Conservation (phyloP, 2,113 vertebrate species). For the Numida meleagris region DNA sequence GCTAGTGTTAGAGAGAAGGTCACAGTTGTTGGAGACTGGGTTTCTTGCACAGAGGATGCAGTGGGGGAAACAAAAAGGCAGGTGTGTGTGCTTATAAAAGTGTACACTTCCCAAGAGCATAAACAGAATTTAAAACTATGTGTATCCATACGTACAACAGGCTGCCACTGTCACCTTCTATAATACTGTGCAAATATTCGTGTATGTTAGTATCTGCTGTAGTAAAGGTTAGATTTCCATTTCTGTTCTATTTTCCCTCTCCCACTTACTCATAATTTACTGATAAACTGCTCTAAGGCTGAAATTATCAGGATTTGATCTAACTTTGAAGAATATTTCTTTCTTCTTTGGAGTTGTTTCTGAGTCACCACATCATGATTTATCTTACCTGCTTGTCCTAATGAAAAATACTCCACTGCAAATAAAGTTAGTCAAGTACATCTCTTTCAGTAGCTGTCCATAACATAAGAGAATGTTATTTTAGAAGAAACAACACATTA, state of each 20-base stretch:
- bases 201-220: not conserved
- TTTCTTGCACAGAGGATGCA: not conserved
- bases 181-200: not conserved
- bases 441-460: not conserved
- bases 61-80: not conserved
- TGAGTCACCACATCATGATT: not conserved
- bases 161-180: not conserved
- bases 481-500: constrained; percentile 28
- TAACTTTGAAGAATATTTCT: not conserved
- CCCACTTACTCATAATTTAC: not conserved
- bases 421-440: constrained; percentile 21
- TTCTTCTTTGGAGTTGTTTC: not conserved
- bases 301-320: constrained; percentile 5
- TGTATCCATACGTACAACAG: not conserved
- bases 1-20: not conserved
- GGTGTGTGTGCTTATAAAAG: not conserved
- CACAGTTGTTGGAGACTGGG: not conserved
- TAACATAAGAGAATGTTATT: not conserved
- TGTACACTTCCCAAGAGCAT: not conserved
- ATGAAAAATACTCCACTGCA: constrained; percentile 23
- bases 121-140: not conserved
- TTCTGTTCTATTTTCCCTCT: not conserved
- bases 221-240: not conserved
- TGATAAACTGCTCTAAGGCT: not conserved
- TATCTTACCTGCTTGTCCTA: not conserved